These are phyloP conservation scores for Montipora sp. DNA, from an alignment of 64 coral and sea anemone genomes.

Conservation along the genomic window DNA sequence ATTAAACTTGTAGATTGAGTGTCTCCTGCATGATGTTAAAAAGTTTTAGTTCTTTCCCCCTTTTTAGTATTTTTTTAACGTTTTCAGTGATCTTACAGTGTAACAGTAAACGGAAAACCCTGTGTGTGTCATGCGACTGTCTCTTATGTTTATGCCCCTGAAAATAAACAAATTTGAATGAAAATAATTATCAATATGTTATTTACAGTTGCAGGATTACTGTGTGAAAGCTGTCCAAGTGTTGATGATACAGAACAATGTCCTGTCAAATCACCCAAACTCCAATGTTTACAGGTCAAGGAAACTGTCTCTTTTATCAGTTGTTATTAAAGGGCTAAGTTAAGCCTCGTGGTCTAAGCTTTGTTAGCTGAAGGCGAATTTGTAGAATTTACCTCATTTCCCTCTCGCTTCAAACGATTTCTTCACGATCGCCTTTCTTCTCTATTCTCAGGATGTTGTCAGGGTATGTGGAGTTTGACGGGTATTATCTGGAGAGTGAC, in stretches of 20 bases:
- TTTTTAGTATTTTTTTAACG: too few species aligned
- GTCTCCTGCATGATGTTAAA: too few species aligned
- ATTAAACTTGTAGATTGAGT: too few species aligned
- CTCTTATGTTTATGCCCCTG: too few species aligned
- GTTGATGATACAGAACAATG: slow-evolving; percentile 89
- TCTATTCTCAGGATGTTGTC: slow-evolving; percentile 83
- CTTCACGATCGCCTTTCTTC: not conserved
- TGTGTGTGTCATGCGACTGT: too few species aligned
- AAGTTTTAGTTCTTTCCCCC: too few species aligned
- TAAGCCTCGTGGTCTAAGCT: too few species aligned
- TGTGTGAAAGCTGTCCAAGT: slow-evolving; percentile 92
- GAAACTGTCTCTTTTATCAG: not conserved
- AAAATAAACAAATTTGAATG: not conserved
- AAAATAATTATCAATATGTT: not conserved
- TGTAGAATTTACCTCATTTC: too few species aligned
- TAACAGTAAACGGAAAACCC: too few species aligned
- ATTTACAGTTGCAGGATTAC: slow-evolving; percentile 79
- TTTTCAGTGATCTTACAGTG: too few species aligned
- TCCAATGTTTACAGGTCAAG: slow-evolving; percentile 97
- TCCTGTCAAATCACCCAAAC: slow-evolving; percentile 94
- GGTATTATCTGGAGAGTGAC: slow-evolving; percentile 98
- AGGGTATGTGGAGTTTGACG: slow-evolving; percentile 98
- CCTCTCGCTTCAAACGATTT: not conserved
- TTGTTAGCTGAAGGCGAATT: too few species aligned
- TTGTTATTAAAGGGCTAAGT: too few species aligned